phyloP scores from a whole-genome alignment of 1,140 invertebrate genomes.

The Parasteatoda tepidariorum region DNA sequence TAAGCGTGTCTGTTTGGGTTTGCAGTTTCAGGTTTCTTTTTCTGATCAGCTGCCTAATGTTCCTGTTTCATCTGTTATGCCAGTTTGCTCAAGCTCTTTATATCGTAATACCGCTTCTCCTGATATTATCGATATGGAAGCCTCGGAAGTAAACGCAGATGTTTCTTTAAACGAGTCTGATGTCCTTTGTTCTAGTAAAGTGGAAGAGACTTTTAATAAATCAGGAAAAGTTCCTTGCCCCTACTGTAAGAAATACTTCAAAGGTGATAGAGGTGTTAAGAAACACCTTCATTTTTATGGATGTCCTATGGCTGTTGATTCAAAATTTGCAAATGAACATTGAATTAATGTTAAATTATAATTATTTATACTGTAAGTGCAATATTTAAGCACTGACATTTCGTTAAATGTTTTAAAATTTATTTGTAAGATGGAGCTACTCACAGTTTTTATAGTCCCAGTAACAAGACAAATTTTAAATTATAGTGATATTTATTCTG shows the following conservation, averaged over 20 bases:
- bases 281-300: constrained; percentile 57
- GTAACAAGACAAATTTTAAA: constrained; percentile 47
- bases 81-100: neutral
- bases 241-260: constrained; percentile 47
- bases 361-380: neutral
- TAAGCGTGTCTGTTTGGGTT: constrained; percentile 36
- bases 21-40: constrained; percentile 23
- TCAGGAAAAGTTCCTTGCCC: constrained; percentile 39
- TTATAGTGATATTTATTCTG: constrained; percentile 33
- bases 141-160: neutral
- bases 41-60: neutral
- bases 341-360: constrained; percentile 3
- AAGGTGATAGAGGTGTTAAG: constrained; percentile 46
- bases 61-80: neutral
- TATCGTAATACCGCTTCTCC: neutral
- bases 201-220: no score
- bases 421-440: constrained; percentile 57
- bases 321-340: neutral
- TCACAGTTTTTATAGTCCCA: constrained; percentile 60
- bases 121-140: neutral
- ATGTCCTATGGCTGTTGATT: constrained; percentile 35
- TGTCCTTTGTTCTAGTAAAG: no score
- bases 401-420: constrained; percentile 28
- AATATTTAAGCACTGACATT: constrained; percentile 13
- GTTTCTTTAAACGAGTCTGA: neutral